Conservation (phyloP, 2,888 invertebrate genomes). For the Andrena minutula region DNA sequence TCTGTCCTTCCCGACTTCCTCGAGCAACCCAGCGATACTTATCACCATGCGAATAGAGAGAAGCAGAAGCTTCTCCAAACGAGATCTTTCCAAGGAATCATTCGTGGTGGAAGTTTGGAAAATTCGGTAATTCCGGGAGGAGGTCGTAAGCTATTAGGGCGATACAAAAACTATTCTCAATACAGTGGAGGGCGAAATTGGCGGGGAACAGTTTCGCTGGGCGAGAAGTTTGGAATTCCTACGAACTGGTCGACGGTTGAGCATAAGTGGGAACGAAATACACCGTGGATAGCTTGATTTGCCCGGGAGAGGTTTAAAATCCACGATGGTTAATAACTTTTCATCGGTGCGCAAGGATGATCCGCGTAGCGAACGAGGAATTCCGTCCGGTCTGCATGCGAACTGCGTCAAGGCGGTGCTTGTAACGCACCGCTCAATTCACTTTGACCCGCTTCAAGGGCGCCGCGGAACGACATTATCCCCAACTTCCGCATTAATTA, state of each 20-base stretch:
- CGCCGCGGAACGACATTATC: constrained; percentile 17
- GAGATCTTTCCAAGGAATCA: too few relatives aligned
- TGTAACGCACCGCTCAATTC: constrained; percentile 29
- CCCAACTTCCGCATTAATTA: constrained; percentile 28
- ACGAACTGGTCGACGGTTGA: neutral
- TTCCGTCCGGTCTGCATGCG: constrained; percentile 15
- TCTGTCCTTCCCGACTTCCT: too few relatives aligned
- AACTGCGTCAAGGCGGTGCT: neutral
- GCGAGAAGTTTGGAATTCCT: neutral
- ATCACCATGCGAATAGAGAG: too few relatives aligned
- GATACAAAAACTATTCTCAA: neutral
- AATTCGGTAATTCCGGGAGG: too few relatives aligned
- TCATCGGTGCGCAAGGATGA: constrained; percentile 3
- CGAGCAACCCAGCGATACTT: too few relatives aligned
- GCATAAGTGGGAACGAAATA: neutral
- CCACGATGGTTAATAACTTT: constrained; percentile 41
- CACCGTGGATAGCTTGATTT: constrained; percentile 24
- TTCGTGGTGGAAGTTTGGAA: too few relatives aligned
- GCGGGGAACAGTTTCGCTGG: neutral
- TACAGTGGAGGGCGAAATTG: neutral
- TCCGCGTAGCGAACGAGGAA: neutral
- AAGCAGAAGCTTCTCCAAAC: too few relatives aligned
- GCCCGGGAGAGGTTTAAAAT: constrained; percentile 12
- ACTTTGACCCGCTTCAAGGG: constrained; percentile 25
- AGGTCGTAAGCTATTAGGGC: neutral